Base-by-base conservation (phyloP, 2,888 invertebrate genomes). In the Drosophila greeni region DNA sequence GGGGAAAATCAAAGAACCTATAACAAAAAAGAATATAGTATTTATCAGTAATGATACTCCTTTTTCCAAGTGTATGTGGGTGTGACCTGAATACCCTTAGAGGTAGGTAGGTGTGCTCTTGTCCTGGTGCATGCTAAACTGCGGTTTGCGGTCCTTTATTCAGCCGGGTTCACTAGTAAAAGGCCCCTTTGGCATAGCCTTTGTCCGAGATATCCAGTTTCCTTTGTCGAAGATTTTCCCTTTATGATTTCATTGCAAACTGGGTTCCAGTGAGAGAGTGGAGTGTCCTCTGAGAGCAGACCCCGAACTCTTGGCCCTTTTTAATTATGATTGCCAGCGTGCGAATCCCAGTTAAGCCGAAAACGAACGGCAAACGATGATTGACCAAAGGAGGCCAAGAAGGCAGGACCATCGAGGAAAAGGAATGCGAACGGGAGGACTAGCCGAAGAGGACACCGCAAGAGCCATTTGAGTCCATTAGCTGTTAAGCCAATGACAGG, bases 391-490 rank as follows among this genome's bases (percentile, higher is more conserved):
- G 56, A 49, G 43, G 36, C 40, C 43, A 45, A 60, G 65, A 39
- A 68, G 26, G 11, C 29, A 48, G 37, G 39, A 20, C 42, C 9
- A 36, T 14, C 49, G 26, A 26, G 54, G 33, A 37, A n/a, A n/a
- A 11, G 7, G 7, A 23, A 14, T 14, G 14, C 14, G 11, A 20
- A 20, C 18, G n/a, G 23, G 12, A 8, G 43, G 51, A 59, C 45
- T 66, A 65, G 75, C 65, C 64, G 66, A 70, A 73, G 53, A 54
- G 70, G 53, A 74, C 67, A 55, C 66, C 68, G 56, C 61, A 58
- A 66, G 54, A 60, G 68, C 72, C 80, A 67, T 76, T 76, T 72
- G 61, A 70, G 80, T 76, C 80, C 82, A 76, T 79, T 82, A 76
- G 72, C 72, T 74, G 74, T 60, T 79, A 67, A 74, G 82, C 74